A percentile compares a stretch with the other conserved stretches of the same genome.
Evolutionary conservation across 2,797 vertebrate species (phyloP).

Genomic region (Pagetopsis macropterus): DNA sequence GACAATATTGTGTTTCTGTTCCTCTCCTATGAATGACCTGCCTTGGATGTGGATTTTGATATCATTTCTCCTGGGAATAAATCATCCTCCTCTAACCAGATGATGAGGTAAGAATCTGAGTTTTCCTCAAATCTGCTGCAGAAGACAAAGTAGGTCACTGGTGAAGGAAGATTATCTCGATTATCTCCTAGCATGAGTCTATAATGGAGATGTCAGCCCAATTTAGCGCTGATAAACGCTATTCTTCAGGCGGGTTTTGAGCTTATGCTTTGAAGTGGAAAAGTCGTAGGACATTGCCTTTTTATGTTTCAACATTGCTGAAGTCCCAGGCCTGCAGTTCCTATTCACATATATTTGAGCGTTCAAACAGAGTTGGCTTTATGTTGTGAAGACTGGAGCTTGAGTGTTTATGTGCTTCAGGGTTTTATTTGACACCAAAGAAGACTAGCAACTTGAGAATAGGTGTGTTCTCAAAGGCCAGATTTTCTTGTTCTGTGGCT

Average conservation of each 20-base stretch:
- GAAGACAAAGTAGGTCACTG: constrained; percentile 38
- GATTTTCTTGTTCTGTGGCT: constrained; percentile 76
- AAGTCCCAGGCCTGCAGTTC: background rate
- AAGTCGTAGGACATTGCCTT: background rate
- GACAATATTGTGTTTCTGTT: constrained; percentile 45
- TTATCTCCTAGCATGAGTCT: constrained; percentile 42
- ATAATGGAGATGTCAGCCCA: constrained; percentile 37
- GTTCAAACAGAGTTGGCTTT: constrained; percentile 22
- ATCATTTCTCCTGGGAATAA: constrained; percentile 25
- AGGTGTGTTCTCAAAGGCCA: constrained; percentile 68
- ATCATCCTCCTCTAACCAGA: constrained; percentile 65
- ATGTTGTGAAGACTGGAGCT: constrained; percentile 14
- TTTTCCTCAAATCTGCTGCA: constrained; percentile 40
- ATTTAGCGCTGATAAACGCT: constrained; percentile 7
- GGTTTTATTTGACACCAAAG: constrained; percentile 36
- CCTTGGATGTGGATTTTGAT: constrained; percentile 46
- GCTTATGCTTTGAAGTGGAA: background rate
- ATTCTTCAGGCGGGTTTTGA: constrained; percentile 1
- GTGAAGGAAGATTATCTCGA: constrained; percentile 22
- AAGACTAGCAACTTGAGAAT: constrained; percentile 24
- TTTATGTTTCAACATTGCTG: background rate
- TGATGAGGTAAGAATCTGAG: constrained; percentile 78
- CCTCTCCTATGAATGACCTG: constrained; percentile 42
- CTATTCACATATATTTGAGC: background rate
- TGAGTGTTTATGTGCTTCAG: constrained; percentile 13